A percentile compares a stretch with the other conserved stretches of the same genome.
Conservation (phyloP, 2,797 vertebrate species). For the Malacoctenus gilli region DNA sequence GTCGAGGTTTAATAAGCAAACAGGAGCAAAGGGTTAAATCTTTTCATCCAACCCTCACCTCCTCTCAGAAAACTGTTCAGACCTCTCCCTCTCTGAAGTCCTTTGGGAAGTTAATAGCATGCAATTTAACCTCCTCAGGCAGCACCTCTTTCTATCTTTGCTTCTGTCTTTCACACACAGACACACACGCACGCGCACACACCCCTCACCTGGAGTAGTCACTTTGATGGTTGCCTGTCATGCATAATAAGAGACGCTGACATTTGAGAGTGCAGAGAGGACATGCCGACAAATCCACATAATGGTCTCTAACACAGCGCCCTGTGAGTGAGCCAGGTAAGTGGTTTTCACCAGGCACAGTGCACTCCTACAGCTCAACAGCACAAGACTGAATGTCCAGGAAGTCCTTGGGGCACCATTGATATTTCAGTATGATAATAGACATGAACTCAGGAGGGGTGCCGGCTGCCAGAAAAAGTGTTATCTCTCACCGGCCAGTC, state of each 20-base stretch:
- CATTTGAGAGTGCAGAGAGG: slow-evolving; percentile 67
- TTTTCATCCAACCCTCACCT: slow-evolving; percentile 32
- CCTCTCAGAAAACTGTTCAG: slow-evolving; percentile 17
- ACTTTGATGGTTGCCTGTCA: slow-evolving; percentile 55
- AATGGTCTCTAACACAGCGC: slow-evolving; percentile 48
- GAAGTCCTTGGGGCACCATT: slow-evolving; percentile 62
- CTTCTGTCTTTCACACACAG: slow-evolving; percentile 1
- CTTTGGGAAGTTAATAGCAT: slow-evolving; percentile 23
- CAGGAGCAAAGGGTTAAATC: slow-evolving; percentile 54
- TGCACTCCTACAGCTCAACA: slow-evolving; percentile 25
- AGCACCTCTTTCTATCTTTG: slow-evolving; percentile 20
- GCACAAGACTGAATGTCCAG: slow-evolving; percentile 52
- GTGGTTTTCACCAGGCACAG: slow-evolving; percentile 29
- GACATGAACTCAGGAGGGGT: slow-evolving; percentile 36
- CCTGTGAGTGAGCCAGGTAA: slow-evolving; percentile 53
- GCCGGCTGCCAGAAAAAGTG: slow-evolving; percentile 39
- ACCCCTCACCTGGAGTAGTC: slow-evolving; percentile 36
- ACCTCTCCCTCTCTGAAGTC: slow-evolving; percentile 22
- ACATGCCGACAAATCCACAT: slow-evolving; percentile 64
- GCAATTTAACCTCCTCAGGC: slow-evolving; percentile 45
- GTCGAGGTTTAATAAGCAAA: slow-evolving; percentile 61
- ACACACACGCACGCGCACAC: slow-evolving; percentile 12
- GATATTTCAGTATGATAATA: slow-evolving; percentile 74
- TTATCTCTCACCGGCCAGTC: slow-evolving; percentile 41
- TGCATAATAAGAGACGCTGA: slow-evolving; percentile 72